Evolutionary conservation across 2,888 invertebrate genomes (phyloP), one percentile per base, ranked within the genome.

Genomic region (Bellardia bayeri): DNA sequence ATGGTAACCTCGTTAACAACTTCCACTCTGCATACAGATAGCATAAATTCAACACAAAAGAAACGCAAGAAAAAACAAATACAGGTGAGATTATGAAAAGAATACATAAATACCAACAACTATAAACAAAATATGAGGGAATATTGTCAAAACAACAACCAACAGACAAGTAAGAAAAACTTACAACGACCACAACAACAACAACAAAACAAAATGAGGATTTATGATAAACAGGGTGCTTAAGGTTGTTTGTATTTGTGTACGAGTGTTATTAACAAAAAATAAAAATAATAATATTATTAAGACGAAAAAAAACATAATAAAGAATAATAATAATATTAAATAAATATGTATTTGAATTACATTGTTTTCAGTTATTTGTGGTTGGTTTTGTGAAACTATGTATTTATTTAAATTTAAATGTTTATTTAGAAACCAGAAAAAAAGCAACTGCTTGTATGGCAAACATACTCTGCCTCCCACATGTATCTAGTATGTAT

Each of bases 21-120:
- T 82, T 14, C 61, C 49, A 68, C 68, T 30, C 11, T 23, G 9
- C 49, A 4, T 86, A 79, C 83, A 83, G 40, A 76, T 79, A 23
- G 23, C 23, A 23, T 80, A 61, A 80, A 79, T 69, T 76, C 42
- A 37, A 64, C 56, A n/a, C 63, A 71, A 80, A 63, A 51, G 61
- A 69, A 64, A 56, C 8, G 82, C 72, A 64, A 82, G 76, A 85
- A 74, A 83, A 88, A 89, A 87, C 89, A 85, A 87, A 89, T 88
- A 88, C 89, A 89, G 87, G 89, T 89, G 87, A 90, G 87, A 84
- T 89, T 90, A 88, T 89, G 84, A 88, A 88, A 88, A 89, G 80
- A 82, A 80, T 71, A 80, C 54, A 69, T 71, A 75, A 83, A 64
- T 85, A 80, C 58, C 40, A 49, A 71, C 71, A 64, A 37, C 5